phyloP scores from a whole-genome alignment of 2,888 invertebrate species.

The Papilio protenor region DNA sequence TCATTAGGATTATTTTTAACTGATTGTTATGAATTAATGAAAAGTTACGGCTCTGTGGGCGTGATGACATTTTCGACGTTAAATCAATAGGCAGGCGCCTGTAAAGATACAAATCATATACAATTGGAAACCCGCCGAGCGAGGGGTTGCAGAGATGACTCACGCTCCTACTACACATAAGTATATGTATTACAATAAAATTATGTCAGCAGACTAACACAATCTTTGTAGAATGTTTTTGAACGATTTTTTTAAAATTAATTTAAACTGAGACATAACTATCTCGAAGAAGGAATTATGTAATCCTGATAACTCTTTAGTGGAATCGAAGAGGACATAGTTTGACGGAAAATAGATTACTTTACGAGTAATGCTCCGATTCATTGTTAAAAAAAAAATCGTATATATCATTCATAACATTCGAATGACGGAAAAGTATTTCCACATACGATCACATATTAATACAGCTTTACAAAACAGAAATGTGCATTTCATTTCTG shows the following conservation, averaged over 20 bases:
- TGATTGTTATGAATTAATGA: neutral
- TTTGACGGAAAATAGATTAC: too few relatives aligned
- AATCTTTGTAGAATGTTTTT: neutral
- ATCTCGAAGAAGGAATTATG: too few relatives aligned
- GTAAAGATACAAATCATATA: constrained; percentile 32
- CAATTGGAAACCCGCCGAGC: constrained; percentile 22
- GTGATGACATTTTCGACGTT: constrained; percentile 14
- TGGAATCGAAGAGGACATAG: too few relatives aligned
- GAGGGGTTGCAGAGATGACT: constrained; percentile 32
- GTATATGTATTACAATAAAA: neutral
- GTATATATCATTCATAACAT: neutral
- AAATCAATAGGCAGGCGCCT: constrained; percentile 38
- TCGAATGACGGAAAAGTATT: neutral
- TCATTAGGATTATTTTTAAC: neutral
- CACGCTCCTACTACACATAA: constrained; percentile 7
- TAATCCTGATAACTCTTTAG: too few relatives aligned
- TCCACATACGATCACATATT: constrained; percentile 12
- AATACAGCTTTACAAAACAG: neutral
- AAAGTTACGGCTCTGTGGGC: neutral
- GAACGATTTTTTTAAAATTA: too few relatives aligned
- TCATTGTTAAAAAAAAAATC: neutral
- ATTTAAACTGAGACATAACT: too few relatives aligned
- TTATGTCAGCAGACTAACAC: neutral
- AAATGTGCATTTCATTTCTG: constrained; percentile 30
- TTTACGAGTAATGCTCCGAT: neutral